These are phyloP conservation scores for Sebastes itinus DNA, from an alignment of 2,797 vertebrate genomes.

Conservation along the genomic window DNA sequence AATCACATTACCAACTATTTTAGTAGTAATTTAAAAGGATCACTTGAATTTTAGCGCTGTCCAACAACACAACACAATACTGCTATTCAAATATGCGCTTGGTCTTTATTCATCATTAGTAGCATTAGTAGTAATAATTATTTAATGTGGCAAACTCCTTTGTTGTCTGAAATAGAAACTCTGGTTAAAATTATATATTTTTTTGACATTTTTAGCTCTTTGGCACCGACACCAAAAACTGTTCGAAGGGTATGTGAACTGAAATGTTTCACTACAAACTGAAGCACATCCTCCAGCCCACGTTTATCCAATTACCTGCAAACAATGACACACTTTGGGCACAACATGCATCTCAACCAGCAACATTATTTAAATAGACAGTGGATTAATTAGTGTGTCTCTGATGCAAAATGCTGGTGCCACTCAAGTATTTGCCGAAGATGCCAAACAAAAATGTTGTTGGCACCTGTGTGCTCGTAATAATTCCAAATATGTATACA, in stretches of 20 bases:
- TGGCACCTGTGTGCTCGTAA: background rate
- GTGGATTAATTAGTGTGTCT: constrained; percentile 3
- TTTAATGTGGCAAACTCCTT: background rate
- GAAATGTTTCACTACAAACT: background rate
- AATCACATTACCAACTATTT: background rate
- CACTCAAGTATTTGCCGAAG: background rate
- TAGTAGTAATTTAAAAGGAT: background rate
- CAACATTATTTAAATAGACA: constrained; percentile 3
- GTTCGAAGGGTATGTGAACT: background rate
- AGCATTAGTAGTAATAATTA: background rate
- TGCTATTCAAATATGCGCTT: background rate
- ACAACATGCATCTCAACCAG: constrained; percentile 6
- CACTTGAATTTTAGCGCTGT: background rate
- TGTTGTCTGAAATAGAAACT: background rate
- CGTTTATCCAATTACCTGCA: constrained; percentile 8
- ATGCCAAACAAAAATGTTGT: background rate
- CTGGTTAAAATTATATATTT: background rate
- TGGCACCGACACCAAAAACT: background rate
- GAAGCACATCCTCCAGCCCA: constrained; percentile 4
- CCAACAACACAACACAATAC: no score
- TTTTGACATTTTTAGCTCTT: background rate
- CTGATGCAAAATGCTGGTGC: background rate
- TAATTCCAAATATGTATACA: background rate
- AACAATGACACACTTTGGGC: background rate
- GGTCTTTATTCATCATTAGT: background rate